phyloP scores from a whole-genome alignment of 1,140 invertebrate species.

The Macrobrachium nipponense region DNA sequence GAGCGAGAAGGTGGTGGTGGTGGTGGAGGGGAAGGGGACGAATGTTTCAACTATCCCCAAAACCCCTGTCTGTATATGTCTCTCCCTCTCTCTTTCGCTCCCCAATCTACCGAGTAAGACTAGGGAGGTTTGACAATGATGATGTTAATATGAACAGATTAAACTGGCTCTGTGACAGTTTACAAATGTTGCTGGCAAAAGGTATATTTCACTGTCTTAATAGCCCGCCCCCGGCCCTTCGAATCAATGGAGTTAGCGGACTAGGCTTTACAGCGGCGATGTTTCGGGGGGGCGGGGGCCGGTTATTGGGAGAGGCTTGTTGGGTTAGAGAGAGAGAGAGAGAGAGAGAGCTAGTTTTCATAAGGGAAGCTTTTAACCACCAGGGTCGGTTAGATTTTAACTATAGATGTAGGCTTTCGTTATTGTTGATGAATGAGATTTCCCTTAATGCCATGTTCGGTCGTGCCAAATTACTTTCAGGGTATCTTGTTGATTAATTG shows the following conservation, averaged over 20 bases:
- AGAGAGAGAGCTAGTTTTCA: background rate
- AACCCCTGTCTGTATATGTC: background rate
- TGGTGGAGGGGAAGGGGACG: too few species aligned
- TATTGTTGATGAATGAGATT: too few species aligned
- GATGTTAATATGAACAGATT: slow-evolving; percentile 61
- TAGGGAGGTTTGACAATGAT: slow-evolving; percentile 55
- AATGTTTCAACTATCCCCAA: too few species aligned
- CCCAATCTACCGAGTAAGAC: slow-evolving; percentile 39
- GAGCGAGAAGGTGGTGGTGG: too few species aligned
- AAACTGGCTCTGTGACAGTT: slow-evolving; percentile 42
- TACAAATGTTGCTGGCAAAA: slow-evolving; percentile 45
- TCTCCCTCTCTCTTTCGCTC: slow-evolving; percentile 5
- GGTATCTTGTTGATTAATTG: too few species aligned
- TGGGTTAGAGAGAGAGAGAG: background rate
- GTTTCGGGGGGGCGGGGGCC: background rate
- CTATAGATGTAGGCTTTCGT: too few species aligned
- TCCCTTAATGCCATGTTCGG: too few species aligned
- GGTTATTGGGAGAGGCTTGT: too few species aligned
- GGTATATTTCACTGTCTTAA: slow-evolving; percentile 61
- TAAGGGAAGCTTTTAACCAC: too few species aligned
- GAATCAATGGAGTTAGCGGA: slow-evolving; percentile 50
- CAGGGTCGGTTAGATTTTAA: too few species aligned
- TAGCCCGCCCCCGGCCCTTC: slow-evolving; percentile 7
- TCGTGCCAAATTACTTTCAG: too few species aligned
- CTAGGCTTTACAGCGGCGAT: background rate